These are phyloP conservation scores for Anhinga rufa DNA, from an alignment of 2,113 vertebrate genomes.

Conservation along the genomic window DNA sequence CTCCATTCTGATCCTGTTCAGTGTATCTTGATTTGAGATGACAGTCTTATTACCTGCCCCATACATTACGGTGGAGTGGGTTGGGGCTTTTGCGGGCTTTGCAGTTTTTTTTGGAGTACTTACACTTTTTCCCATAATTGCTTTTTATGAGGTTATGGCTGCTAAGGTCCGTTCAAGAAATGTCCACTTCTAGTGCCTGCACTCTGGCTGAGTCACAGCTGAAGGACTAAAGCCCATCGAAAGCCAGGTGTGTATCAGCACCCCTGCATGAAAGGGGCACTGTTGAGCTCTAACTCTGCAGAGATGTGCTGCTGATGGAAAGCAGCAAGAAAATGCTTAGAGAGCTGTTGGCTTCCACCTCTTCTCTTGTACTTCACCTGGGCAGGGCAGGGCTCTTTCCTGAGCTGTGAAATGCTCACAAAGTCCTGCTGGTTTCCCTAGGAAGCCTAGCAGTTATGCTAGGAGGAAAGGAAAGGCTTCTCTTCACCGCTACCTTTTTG, in stretches of 20 bases:
- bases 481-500: neutral
- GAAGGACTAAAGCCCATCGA: neutral
- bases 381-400: neutral
- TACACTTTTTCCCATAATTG: neutral
- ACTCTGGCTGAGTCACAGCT: neutral
- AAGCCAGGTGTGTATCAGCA: neutral
- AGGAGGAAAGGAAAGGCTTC: neutral
- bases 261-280: neutral
- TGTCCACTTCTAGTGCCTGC: neutral
- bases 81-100: neutral
- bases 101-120: neutral
- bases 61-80: fast-evolving
- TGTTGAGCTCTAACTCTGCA: neutral
- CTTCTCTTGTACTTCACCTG: neutral
- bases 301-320: neutral
- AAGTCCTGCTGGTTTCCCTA: neutral
- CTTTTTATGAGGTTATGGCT: neutral
- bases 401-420: neutral
- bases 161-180: neutral
- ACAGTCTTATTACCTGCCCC: neutral
- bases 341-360: neutral
- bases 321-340: neutral
- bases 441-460: neutral
- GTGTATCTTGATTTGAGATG: neutral
- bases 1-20: neutral